phyloP scores from a whole-genome alignment of 2,888 invertebrate species.

The Boloria selene region DNA sequence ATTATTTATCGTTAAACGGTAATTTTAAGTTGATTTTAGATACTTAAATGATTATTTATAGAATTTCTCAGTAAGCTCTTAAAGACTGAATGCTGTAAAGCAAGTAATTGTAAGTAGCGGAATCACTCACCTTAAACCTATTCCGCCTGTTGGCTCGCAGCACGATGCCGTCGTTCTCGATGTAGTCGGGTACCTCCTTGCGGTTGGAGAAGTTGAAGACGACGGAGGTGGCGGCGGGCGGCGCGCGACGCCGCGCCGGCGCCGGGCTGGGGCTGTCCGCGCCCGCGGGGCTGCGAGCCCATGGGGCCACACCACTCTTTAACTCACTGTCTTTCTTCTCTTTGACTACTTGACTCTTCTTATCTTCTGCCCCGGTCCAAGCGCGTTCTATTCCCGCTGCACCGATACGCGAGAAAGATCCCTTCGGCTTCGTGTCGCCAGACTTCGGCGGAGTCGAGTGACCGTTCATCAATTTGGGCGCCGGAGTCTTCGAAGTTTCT shows the following conservation, averaged over 20 bases:
- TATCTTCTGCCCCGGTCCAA: constrained; percentile 59
- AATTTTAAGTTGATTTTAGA: too few relatives aligned
- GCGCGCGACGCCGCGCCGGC: constrained; percentile 45
- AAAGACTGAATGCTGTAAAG: too few relatives aligned
- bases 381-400: constrained; percentile 65
- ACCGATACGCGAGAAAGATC: constrained; percentile 49
- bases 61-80: too few relatives aligned
- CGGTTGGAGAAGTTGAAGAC: constrained; percentile 94
- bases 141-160: constrained; percentile 85
- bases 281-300: constrained; percentile 44
- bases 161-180: constrained; percentile 93
- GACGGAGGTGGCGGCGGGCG: constrained; percentile 85
- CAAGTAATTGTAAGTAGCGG: too few relatives aligned
- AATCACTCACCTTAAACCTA: constrained; percentile 86
- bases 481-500: constrained; percentile 38
- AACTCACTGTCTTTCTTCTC: constrained; percentile 41
- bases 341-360: constrained; percentile 35
- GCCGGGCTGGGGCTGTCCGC: constrained; percentile 42
- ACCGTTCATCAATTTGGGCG: constrained; percentile 50
- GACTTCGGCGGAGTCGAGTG: constrained; percentile 44
- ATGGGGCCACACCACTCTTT: constrained; percentile 42
- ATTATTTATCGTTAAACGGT: not conserved
- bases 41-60: too few relatives aligned
- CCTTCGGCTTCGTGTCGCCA: constrained; percentile 39
- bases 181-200: constrained; percentile 94